Conservation (phyloP, 2,797 vertebrate species). For the Acanthurus tractus region DNA sequence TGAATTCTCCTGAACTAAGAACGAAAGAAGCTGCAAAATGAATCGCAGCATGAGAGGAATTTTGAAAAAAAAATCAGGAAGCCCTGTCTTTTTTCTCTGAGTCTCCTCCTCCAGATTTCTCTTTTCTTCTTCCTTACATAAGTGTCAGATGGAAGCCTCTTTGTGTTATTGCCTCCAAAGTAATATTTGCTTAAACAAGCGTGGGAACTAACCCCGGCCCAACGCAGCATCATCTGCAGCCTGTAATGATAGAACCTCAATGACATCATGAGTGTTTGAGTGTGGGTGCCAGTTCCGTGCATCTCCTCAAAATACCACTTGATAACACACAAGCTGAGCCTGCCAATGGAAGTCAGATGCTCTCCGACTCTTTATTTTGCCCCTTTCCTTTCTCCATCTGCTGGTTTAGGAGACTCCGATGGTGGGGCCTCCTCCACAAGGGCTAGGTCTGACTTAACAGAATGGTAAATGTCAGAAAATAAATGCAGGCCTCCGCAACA, state of each 20-base stretch:
- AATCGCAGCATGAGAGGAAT: constrained; percentile 52
- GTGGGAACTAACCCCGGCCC: constrained; percentile 72
- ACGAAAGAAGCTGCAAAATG: constrained; percentile 44
- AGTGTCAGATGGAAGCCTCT: constrained; percentile 55
- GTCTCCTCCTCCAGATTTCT: constrained; percentile 26
- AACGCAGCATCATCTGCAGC: constrained; percentile 68
- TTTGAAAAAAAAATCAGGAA: constrained; percentile 45
- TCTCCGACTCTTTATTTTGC: constrained; percentile 39
- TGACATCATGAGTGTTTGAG: constrained; percentile 80
- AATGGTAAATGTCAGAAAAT: constrained; percentile 83
- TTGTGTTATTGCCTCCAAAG: constrained; percentile 44
- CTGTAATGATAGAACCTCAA: constrained; percentile 82
- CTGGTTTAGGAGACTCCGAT: constrained; percentile 65
- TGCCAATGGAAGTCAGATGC: constrained; percentile 85
- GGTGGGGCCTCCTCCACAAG: constrained; percentile 68
- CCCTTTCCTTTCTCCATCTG: constrained; percentile 45
- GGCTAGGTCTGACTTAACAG: constrained; percentile 67
- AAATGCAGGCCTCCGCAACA: constrained; percentile 80
- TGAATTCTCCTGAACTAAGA: constrained; percentile 40
- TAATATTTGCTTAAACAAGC: constrained; percentile 66
- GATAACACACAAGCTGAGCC: constrained; percentile 82
- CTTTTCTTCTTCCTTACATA: constrained; percentile 11
- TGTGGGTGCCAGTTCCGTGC: constrained; percentile 62
- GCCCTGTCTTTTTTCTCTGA: constrained; percentile 28
- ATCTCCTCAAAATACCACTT: constrained; percentile 79